Percentiles rank a stretch among this genome's conserved stretches.
Evolutionary conservation across 1,140 invertebrate species (phyloP).

Genomic region (Augochlora pura): DNA sequence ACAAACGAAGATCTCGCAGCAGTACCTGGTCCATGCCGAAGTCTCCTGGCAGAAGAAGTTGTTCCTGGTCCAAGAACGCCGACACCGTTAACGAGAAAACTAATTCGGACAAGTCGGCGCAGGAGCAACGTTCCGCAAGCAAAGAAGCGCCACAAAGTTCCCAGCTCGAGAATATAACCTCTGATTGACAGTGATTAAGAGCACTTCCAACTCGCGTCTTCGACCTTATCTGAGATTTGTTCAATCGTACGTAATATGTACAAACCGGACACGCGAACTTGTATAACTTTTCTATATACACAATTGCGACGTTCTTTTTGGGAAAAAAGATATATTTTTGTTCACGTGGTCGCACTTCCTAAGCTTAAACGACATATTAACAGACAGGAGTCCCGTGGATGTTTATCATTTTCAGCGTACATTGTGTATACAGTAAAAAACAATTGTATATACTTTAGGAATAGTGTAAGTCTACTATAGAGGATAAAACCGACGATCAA

Average conservation of each 20-base stretch:
- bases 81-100: constrained; percentile 44
- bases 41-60: constrained; percentile 70
- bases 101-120: neutral
- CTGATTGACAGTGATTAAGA: constrained; percentile 18
- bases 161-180: constrained; percentile 29
- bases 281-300: neutral
- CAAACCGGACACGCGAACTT: constrained; percentile 14
- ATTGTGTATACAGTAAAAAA: neutral
- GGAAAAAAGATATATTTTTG: constrained; percentile 26
- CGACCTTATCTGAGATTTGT: neutral
- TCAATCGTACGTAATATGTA: neutral
- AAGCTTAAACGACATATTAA: neutral
- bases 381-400: neutral
- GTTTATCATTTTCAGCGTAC: neutral
- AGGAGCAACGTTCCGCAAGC: constrained; percentile 1
- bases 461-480: neutral
- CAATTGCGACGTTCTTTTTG: neutral
- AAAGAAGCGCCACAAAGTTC: constrained; percentile 17
- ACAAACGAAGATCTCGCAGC: constrained; percentile 69
- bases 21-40: constrained; percentile 77
- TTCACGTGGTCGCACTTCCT: constrained; percentile 25
- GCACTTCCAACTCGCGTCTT: constrained; percentile 2
- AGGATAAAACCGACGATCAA: neutral
- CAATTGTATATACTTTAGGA: constrained; percentile 8
- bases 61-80: constrained; percentile 73